Conservation (phyloP, 2,888 invertebrate species). For the Aporophyla lueneburgensis region DNA sequence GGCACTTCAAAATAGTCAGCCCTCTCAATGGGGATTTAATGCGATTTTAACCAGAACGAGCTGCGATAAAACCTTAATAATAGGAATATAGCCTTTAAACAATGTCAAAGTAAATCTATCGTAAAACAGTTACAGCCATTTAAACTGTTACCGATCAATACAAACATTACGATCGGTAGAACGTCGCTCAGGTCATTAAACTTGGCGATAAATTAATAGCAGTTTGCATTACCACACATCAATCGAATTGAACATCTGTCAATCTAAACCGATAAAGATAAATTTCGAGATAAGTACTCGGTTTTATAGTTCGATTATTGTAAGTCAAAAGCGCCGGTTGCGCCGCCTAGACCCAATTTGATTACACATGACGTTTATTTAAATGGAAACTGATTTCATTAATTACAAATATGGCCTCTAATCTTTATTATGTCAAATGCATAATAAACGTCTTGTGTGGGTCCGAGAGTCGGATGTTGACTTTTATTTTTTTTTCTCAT, state of each 20-base stretch:
- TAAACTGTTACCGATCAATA: constrained; percentile 79
- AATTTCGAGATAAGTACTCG: constrained; percentile 72
- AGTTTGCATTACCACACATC: constrained; percentile 80
- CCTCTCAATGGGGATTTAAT: constrained; percentile 76
- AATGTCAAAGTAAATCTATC: constrained; percentile 84
- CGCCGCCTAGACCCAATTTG: constrained; percentile 74
- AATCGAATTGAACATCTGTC: constrained; percentile 77
- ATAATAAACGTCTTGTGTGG: constrained; percentile 73
- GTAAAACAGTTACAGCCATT: constrained; percentile 80
- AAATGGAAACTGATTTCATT: constrained; percentile 85
- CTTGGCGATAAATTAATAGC: constrained; percentile 78
- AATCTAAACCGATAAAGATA: constrained; percentile 78
- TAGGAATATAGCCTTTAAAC: constrained; percentile 82
- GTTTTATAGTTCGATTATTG: constrained; percentile 76
- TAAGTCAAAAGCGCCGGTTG: constrained; percentile 81
- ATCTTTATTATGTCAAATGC: constrained; percentile 85
- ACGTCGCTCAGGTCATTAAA: constrained; percentile 70
- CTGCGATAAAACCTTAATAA: constrained; percentile 82
- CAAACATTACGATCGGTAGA: constrained; percentile 75
- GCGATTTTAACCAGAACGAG: constrained; percentile 78
- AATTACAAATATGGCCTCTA: constrained; percentile 85
- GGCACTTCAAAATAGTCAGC: constrained; percentile 65
- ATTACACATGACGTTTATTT: constrained; percentile 78
- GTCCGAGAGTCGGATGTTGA: constrained; percentile 67
- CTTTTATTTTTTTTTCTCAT: constrained; percentile 73